Percentiles rank a stretch among this genome's conserved stretches.
phyloP scores from a whole-genome alignment of 1,140 invertebrate species.

The Dendroctonus ponderosae region DNA sequence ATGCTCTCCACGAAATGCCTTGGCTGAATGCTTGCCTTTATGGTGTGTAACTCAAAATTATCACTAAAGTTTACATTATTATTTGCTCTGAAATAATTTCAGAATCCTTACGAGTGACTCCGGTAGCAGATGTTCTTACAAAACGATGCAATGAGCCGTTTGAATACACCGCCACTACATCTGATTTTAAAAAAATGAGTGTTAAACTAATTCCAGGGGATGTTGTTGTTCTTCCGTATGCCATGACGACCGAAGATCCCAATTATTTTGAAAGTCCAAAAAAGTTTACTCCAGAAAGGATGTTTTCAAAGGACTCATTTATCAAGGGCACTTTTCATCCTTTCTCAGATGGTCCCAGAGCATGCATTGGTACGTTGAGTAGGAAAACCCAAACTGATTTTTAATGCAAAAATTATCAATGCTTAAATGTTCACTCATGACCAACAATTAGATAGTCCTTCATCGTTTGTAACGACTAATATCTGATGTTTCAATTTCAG shows the following conservation, averaged over 20 bases:
- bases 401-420: too few relatives aligned
- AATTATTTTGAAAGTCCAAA: conserved; percentile 62
- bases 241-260: conserved; percentile 59
- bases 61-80: not conserved
- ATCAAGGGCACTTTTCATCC: conserved; percentile 3
- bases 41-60: conserved; percentile 9
- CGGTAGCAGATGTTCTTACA: not conserved
- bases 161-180: conserved; percentile 11
- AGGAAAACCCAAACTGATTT: too few relatives aligned
- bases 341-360: conserved; percentile 13
- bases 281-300: conserved; percentile 57
- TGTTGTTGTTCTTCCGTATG: conserved; percentile 48
- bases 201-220: conserved; percentile 42
- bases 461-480: too few relatives aligned
- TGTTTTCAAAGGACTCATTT: conserved; percentile 46
- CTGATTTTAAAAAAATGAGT: conserved; percentile 48
- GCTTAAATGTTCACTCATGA: too few relatives aligned
- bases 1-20: conserved; percentile 21
- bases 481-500: not conserved
- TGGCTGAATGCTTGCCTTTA: conserved; percentile 30
- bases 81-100: not conserved
- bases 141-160: conserved; percentile 10
- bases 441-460: too few relatives aligned
- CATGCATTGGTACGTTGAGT: conserved; percentile 13
- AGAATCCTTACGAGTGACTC: conserved; percentile 10